Evolutionary conservation across 2,888 invertebrate species (phyloP).

Genomic region (Rotaria socialis): DNA sequence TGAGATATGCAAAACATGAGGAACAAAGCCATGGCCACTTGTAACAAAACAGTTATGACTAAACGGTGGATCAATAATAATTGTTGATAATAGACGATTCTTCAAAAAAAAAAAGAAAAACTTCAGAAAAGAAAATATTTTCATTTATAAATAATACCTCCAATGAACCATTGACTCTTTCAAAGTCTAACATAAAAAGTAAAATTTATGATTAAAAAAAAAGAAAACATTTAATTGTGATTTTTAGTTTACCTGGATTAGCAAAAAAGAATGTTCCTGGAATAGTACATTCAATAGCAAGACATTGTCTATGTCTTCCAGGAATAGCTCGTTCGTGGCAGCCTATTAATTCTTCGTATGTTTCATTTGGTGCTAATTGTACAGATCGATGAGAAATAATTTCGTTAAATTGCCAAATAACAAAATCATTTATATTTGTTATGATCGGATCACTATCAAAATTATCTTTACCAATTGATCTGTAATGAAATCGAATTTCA

Average conservation of each 20-base stretch:
- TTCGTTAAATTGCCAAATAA: constrained; percentile 56
- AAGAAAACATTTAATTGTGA: no score
- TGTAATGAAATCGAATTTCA: not conserved
- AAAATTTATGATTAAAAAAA: no score
- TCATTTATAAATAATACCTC: not conserved
- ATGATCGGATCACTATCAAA: constrained; percentile 51
- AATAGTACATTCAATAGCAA: not conserved
- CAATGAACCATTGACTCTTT: not conserved
- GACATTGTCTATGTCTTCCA: not conserved
- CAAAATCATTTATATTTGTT: constrained; percentile 55
- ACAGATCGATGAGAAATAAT: not conserved
- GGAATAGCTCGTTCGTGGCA: not conserved
- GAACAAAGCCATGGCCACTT: not conserved
- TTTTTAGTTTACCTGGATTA: not conserved
- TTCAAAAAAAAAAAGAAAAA: not conserved
- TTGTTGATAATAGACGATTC: not conserved
- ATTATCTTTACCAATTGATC: not conserved
- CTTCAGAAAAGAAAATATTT: not conserved
- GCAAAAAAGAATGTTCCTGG: not conserved
- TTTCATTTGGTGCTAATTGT: not conserved
- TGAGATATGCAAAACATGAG: not conserved
- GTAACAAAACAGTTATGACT: not conserved
- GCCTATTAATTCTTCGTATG: not conserved
- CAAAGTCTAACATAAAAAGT: not conserved
- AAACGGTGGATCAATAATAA: constrained; percentile 32